These are phyloP conservation scores for Chaunax sp. DNA, from an alignment of 2,797 vertebrate species.

Conservation along the genomic window DNA sequence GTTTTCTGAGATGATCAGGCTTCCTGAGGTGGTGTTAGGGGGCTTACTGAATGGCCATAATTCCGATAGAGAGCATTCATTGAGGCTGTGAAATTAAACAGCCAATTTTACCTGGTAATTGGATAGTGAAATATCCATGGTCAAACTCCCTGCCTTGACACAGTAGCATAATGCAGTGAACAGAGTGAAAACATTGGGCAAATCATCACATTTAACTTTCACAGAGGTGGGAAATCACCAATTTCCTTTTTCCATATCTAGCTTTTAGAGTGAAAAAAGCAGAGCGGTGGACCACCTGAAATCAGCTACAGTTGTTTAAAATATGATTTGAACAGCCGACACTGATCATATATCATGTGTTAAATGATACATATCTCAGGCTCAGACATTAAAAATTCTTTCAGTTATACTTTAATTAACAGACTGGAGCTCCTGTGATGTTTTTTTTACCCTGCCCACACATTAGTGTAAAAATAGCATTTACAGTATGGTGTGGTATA, in stretches of 20 bases:
- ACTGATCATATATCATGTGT: constrained; percentile 51
- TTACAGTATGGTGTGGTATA: constrained; percentile 69
- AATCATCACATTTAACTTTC: constrained; percentile 43
- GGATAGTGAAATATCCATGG: constrained; percentile 77
- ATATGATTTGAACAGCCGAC: constrained; percentile 9
- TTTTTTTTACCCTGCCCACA: constrained; percentile 66
- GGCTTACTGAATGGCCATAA: constrained; percentile 69
- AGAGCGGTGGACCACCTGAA: neutral
- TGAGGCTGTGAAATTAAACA: constrained; percentile 80
- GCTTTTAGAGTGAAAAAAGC: constrained; percentile 16
- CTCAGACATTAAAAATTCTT: constrained; percentile 75
- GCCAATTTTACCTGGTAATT: constrained; percentile 83
- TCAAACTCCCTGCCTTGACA: constrained; percentile 65
- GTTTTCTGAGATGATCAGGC: constrained; percentile 64
- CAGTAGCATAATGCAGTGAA: constrained; percentile 55
- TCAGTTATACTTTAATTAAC: constrained; percentile 76
- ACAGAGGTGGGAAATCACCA: constrained; percentile 39
- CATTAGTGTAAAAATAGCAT: constrained; percentile 69
- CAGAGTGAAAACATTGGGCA: constrained; percentile 45
- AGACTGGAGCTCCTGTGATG: constrained; percentile 67
- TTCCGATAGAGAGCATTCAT: constrained; percentile 61
- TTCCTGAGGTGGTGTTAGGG: constrained; percentile 58
- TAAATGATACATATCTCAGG: constrained; percentile 64
- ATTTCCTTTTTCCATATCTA: constrained; percentile 1
- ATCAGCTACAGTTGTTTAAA: constrained; percentile 11